A percentile compares a stretch with the other conserved stretches of the same genome.
phyloP scores from a whole-genome alignment of 2,888 invertebrate genomes.

The Platynereis dumerilii region DNA sequence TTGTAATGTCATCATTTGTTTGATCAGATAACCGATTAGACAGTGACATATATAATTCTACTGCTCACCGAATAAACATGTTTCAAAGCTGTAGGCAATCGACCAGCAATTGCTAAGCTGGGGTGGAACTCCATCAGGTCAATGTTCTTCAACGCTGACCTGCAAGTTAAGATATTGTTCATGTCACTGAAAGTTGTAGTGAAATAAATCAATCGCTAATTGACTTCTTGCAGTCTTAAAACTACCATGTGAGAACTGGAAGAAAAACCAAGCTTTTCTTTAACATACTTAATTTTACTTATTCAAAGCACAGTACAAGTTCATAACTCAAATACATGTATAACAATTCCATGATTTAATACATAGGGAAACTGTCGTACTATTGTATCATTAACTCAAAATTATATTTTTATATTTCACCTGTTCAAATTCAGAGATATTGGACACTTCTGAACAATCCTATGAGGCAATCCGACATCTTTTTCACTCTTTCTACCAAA shows the following conservation, averaged over 20 bases:
- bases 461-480: constrained; percentile 54
- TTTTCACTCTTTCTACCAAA: constrained; percentile 52
- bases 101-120: constrained; percentile 55
- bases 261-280: no score
- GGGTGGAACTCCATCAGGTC: constrained; percentile 63
- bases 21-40: no score
- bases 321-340: no score
- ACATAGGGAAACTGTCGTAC: no score
- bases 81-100: constrained; percentile 54
- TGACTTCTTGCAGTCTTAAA: not conserved
- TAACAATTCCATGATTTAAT: no score
- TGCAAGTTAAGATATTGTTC: constrained; percentile 35
- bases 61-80: constrained; percentile 54
- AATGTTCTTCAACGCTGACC: constrained; percentile 58
- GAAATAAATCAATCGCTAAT: not conserved
- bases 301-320: no score
- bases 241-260: not conserved
- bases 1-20: no score
- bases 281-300: no score
- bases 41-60: no score
- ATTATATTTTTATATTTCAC: no score
- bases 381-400: no score
- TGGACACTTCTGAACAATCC: constrained; percentile 55
- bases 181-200: not conserved
- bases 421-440: constrained; percentile 59